Base-by-base conservation (phyloP, 1,140 invertebrate genomes). In the Drosophila pseudoananassae region DNA sequence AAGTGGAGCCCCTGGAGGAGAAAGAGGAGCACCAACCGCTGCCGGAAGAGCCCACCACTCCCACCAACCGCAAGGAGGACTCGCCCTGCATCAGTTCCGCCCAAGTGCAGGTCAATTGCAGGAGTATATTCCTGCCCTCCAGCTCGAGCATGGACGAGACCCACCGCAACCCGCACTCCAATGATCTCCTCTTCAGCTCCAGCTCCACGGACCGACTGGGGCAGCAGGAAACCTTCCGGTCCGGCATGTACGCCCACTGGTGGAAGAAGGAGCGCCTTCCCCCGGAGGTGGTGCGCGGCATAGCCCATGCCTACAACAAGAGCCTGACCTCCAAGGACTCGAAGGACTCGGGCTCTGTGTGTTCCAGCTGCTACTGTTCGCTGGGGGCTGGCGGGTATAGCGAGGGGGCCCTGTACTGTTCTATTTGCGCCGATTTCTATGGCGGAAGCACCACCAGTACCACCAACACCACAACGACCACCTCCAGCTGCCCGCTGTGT, bases 211-310 rank as follows among this genome's bases (percentile, higher is more conserved):
- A 84, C 43, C 69, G 65, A 33, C 63, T 74, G 60, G 75, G 53
- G n/a, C 65, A 79, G 8, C 64, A 64, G 12, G 66, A 93, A 91
- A 93, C 95, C 78, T 97, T 95, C 92, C 95, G 95, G 31, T 97
- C 96, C 23, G 96, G 96, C 76, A 93, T 97, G 90, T 97, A 97
- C 91, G 96, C 96, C 65, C 96, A 97, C 92, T 97, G 97, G 97
- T 97, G 96, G 96, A 95, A 97, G 92, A 97, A 97, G 94, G 96
- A 95, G 90, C 95, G 95, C 84, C 93, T 97, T 91, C 96, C 96
- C 20, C 93, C 93, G 60, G 94, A 93, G 57, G 93, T 95, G 90
- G 92, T 95, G 88, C 90, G 90, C 4, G 93, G 92, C 70, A 93
- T 94, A 78, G 92, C 92, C 58, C 91, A 91, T 66, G 92, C 73